These are phyloP conservation scores for Dromococcyx pavoninus DNA, from an alignment of 2,797 vertebrate genomes.

Conservation along the genomic window DNA sequence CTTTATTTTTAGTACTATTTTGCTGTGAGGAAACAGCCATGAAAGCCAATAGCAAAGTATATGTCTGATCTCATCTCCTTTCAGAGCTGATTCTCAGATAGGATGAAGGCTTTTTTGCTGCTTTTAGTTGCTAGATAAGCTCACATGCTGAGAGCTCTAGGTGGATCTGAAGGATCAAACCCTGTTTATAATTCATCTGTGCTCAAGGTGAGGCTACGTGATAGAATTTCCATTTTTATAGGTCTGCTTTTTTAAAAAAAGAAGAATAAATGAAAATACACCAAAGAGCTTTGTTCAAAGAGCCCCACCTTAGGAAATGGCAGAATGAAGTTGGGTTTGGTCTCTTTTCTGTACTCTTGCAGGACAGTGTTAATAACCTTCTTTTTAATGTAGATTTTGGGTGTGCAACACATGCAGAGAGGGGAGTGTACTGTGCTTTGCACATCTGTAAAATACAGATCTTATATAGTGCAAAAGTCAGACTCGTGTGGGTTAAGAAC, in stretches of 20 bases:
- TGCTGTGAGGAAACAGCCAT: constrained; percentile 41
- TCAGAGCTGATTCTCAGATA: constrained; percentile 56
- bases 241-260: constrained; percentile 12
- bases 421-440: background rate
- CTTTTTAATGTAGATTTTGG: constrained; percentile 30
- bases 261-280: constrained; percentile 20
- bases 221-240: constrained; percentile 68
- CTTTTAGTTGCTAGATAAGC: constrained; percentile 64
- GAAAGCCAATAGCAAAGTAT: constrained; percentile 44
- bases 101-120: constrained; percentile 54
- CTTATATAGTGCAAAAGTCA: background rate
- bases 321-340: constrained; percentile 27
- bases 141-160: constrained; percentile 56
- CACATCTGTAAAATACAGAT: background rate
- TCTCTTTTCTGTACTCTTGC: constrained; percentile 25
- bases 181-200: constrained; percentile 64
- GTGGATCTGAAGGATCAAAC: constrained; percentile 66
- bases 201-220: constrained; percentile 59
- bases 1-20: constrained; percentile 49
- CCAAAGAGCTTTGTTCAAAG: constrained; percentile 54
- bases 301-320: constrained; percentile 29
- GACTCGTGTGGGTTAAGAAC: background rate
- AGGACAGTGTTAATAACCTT: constrained; percentile 28
- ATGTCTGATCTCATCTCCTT: constrained; percentile 52
- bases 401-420: background rate